A percentile compares a stretch with the other conserved stretches of the same genome.
phyloP scores from a whole-genome alignment of 1,140 invertebrate species.

The Rhyzopertha dominica region DNA sequence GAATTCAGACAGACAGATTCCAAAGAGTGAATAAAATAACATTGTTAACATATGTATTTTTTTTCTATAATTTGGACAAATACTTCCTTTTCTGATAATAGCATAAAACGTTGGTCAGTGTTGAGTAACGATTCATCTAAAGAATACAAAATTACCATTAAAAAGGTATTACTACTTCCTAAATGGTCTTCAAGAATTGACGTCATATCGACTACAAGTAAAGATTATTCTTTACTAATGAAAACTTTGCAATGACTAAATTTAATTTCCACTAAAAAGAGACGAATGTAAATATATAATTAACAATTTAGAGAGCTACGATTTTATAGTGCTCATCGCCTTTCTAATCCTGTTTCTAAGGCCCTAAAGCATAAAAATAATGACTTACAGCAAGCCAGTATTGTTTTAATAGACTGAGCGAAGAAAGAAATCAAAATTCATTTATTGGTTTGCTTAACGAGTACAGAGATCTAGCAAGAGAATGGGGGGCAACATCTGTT shows the following conservation, averaged over 20 bases:
- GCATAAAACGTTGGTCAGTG: too few relatives aligned
- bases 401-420: too few relatives aligned
- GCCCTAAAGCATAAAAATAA: slow-evolving; percentile 36
- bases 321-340: too few relatives aligned
- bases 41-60: too few relatives aligned
- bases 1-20: too few relatives aligned
- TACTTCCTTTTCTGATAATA: too few relatives aligned
- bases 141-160: slow-evolving; percentile 23
- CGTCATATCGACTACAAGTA: slow-evolving; percentile 22
- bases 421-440: too few relatives aligned
- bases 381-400: slow-evolving; percentile 34
- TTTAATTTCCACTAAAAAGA: slow-evolving; percentile 27
- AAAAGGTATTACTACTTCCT: slow-evolving; percentile 34
- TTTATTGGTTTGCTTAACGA: slow-evolving; percentile 23
- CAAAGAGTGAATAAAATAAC: too few relatives aligned
- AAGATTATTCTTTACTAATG: slow-evolving; percentile 26
- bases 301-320: too few relatives aligned
- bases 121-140: slow-evolving; percentile 14
- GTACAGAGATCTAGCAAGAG: slow-evolving; percentile 14
- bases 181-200: slow-evolving; percentile 35
- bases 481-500: too few relatives aligned
- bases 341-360: slow-evolving; percentile 36
- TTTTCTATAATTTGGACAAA: too few relatives aligned
- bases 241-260: slow-evolving; percentile 22
- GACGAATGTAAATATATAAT: too few relatives aligned